Percentiles rank a stretch among this genome's conserved stretches.
Evolutionary conservation across 2,888 invertebrate species (phyloP).

Genomic region (Atherix ibis): DNA sequence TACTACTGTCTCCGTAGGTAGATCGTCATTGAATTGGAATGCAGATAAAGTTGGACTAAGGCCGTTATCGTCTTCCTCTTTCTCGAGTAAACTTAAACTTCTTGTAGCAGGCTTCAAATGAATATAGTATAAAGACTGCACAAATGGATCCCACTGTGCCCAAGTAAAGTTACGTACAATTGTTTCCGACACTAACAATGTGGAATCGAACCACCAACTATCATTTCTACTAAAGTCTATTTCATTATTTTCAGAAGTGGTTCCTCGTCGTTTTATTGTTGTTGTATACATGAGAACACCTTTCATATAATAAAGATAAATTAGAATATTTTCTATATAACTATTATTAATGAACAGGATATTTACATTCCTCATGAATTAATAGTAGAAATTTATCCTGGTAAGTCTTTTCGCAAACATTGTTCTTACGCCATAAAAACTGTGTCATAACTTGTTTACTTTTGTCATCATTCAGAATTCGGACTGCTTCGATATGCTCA

Average conservation of each 20-base stretch:
- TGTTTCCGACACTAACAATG: conserved; percentile 37
- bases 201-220: conserved; percentile 40
- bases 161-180: conserved; percentile 60
- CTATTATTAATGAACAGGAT: too few relatives aligned
- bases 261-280: conserved; percentile 33
- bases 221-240: conserved; percentile 17
- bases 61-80: conserved; percentile 45
- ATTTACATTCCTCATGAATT: conserved; percentile 64
- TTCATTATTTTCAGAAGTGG: conserved; percentile 29
- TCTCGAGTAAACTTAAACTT: conserved; percentile 43
- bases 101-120: conserved; percentile 56
- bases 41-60: conserved; percentile 63
- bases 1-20: conserved; percentile 78
- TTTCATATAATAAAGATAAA: too few relatives aligned
- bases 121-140: conserved; percentile 66
- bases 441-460: conserved; percentile 63
- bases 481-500: conserved; percentile 25
- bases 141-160: conserved; percentile 69
- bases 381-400: conserved; percentile 55
- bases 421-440: conserved; percentile 35
- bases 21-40: conserved; percentile 70
- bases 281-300: conserved; percentile 25
- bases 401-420: conserved; percentile 18
- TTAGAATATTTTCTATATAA: too few relatives aligned
- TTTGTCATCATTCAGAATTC: conserved; percentile 37